These are phyloP conservation scores for Rhyacophila evoluta DNA, from an alignment of 2,888 invertebrate genomes.

Conservation along the genomic window DNA sequence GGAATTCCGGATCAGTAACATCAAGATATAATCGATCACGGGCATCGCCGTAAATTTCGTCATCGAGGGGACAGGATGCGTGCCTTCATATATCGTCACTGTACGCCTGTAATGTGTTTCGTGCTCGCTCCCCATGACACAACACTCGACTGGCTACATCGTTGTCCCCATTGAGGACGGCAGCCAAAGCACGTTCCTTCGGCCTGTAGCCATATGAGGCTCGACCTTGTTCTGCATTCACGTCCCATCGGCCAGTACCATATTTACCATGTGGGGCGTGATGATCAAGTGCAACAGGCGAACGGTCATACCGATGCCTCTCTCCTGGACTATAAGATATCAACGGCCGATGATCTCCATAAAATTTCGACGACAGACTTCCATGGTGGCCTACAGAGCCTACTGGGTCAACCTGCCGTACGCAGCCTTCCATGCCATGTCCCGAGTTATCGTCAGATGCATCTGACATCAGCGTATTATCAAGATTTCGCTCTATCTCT, in stretches of 20 bases:
- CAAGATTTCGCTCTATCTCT: constrained; percentile 76
- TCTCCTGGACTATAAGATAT: constrained; percentile 83
- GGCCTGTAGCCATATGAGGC: constrained; percentile 67
- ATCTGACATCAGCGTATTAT: constrained; percentile 79
- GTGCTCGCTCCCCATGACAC: constrained; percentile 68
- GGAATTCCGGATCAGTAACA: neutral
- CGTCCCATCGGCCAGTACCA: constrained; percentile 66
- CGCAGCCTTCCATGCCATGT: constrained; percentile 71
- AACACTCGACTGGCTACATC: constrained; percentile 71
- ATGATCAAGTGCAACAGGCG: constrained; percentile 60
- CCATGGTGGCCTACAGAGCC: constrained; percentile 58
- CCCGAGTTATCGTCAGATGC: constrained; percentile 79
- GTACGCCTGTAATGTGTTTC: constrained; percentile 72
- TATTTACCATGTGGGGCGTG: constrained; percentile 64
- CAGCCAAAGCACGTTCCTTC: constrained; percentile 74
- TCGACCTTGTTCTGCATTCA: constrained; percentile 63
- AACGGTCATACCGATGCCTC: constrained; percentile 66
- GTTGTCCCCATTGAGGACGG: constrained; percentile 85
- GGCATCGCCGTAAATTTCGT: neutral
- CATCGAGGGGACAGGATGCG: neutral
- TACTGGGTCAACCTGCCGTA: constrained; percentile 77
- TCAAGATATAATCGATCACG: neutral
- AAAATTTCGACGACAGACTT: constrained; percentile 75
- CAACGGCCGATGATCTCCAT: constrained; percentile 84
- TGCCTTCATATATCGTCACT: constrained; percentile 62